Evolutionary conservation across 2,113 vertebrate species (phyloP).

Genomic region (Leptobrachium ailaonicum): DNA sequence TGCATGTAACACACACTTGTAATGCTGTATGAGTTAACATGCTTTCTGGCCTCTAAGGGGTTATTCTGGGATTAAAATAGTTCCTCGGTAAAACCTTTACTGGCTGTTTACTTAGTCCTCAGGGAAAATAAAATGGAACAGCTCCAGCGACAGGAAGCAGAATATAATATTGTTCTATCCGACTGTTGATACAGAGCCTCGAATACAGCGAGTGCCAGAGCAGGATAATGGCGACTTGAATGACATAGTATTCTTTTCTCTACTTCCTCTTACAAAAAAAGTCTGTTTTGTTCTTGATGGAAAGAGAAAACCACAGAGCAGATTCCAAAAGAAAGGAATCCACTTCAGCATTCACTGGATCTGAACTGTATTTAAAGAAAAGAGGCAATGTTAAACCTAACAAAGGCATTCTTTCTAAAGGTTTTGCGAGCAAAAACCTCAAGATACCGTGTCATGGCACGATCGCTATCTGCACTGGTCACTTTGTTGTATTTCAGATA

Average conservation of each 20-base stretch:
- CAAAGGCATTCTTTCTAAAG: conserved; percentile 16
- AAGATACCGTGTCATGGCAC: conserved; percentile 22
- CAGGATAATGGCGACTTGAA: conserved; percentile 35
- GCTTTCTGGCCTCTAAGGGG: conserved; percentile 23
- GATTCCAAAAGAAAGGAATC: conserved; percentile 41
- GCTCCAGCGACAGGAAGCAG: conserved; percentile 45
- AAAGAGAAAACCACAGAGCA: conserved; percentile 28
- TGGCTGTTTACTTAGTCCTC: conserved; percentile 20
- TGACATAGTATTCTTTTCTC: conserved; percentile 28
- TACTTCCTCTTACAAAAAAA: conserved; percentile 27
- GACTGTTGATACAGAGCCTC: conserved; percentile 24
- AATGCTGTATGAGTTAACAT: conserved; percentile 7
- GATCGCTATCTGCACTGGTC: conserved; percentile 21
- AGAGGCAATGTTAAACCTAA: conserved; percentile 16
- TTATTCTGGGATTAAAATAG: conserved; percentile 38
- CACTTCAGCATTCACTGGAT: conserved; percentile 19
- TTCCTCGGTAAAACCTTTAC: conserved; percentile 27
- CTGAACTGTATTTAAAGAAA: conserved; percentile 33
- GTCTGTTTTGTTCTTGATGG: conserved; percentile 31
- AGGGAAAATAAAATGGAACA: conserved; percentile 23
- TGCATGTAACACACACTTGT: conserved; percentile 2
- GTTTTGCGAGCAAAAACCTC: conserved; percentile 9
- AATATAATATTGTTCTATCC: conserved; percentile 32
- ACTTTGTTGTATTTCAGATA: conserved; percentile 10
- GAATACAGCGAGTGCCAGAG: conserved; percentile 20